Conservation (phyloP, 2,113 vertebrate genomes). For the Rhabdomys dilectus region DNA sequence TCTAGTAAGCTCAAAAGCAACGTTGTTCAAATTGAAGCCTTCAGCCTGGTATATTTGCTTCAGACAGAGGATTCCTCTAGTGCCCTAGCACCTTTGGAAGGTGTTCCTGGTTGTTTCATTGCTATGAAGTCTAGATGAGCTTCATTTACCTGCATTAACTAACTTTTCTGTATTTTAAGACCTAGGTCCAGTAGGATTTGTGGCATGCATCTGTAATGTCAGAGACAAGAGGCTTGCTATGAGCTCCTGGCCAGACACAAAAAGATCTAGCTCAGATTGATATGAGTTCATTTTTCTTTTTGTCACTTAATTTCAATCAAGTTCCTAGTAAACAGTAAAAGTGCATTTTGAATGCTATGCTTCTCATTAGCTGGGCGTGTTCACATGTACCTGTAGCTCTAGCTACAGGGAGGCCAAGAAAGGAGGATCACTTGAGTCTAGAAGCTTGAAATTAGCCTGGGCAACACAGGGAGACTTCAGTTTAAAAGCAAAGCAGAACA, state of each 20-base stretch:
- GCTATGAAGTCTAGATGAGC: neutral
- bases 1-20: conserved; percentile 45
- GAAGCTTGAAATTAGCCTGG: neutral
- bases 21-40: conserved; percentile 50
- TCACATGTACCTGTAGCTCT: neutral
- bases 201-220: neutral
- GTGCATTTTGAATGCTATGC: conserved; percentile 6
- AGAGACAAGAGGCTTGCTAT: neutral
- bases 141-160: neutral
- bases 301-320: conserved; percentile 27
- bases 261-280: conserved; percentile 44
- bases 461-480: neutral
- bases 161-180: conserved; percentile 49
- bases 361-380: neutral
- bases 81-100: conserved; percentile 30
- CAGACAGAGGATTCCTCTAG: neutral
- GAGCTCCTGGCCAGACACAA: neutral
- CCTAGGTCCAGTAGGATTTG: neutral
- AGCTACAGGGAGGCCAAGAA: neutral
- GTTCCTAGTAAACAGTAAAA: conserved; percentile 68
- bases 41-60: neutral
- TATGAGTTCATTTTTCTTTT: neutral
- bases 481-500: neutral
- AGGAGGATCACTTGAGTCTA: neutral
- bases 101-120: neutral